Conservation (phyloP, 2,888 invertebrate genomes). For the Cephalotes varians region DNA sequence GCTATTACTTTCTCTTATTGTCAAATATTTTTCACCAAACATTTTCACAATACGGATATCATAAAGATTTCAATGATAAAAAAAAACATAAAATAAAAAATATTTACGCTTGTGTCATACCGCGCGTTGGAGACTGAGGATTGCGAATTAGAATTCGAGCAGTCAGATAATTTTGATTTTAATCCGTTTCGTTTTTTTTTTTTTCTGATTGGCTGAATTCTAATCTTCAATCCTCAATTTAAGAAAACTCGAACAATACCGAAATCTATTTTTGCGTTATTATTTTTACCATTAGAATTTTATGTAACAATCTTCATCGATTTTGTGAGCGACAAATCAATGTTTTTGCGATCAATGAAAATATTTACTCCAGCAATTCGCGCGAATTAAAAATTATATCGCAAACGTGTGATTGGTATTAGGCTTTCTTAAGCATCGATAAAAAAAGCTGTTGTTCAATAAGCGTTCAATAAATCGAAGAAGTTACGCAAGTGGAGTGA, state of each 20-base stretch:
- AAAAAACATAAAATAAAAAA: neutral
- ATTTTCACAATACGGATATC: neutral
- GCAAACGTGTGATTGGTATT: neutral
- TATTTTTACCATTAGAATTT: neutral
- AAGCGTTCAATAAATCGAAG: constrained; percentile 13
- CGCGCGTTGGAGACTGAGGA: no score
- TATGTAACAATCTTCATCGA: neutral
- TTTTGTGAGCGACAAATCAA: neutral
- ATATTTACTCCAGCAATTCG: neutral
- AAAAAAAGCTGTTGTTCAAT: neutral
- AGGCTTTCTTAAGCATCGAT: neutral
- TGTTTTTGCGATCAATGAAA: neutral
- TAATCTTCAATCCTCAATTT: no score
- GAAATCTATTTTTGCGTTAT: no score
- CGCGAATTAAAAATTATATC: neutral
- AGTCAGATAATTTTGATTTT: no score
- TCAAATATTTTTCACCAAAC: neutral
- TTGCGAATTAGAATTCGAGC: no score
- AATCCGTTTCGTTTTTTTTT: no score
- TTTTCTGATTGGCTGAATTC: no score
- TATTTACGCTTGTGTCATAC: no score
- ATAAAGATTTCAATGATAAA: neutral
- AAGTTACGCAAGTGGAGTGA: constrained; percentile 30
- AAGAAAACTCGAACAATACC: no score
- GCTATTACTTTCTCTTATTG: neutral